Base-by-base conservation (phyloP, 2,797 vertebrate genomes). In the Phalanger gymnotis region DNA sequence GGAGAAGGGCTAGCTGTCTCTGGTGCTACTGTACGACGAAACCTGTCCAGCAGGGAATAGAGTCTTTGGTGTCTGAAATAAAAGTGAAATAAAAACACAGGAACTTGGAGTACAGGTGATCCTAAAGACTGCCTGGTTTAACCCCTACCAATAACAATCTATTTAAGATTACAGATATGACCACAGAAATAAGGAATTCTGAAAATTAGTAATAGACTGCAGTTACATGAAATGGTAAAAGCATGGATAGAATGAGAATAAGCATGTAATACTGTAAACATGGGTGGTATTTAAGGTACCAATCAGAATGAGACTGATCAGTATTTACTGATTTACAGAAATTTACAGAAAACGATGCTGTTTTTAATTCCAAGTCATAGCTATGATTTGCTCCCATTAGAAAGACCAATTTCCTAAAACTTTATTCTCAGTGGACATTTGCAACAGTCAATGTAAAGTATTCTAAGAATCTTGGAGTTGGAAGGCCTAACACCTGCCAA, bases 11-110 rank as follows among this genome's bases (percentile, higher is more conserved):
- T 99, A 1, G 95, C 97, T 3, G 99, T 99, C 94, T 99, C 99
- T 25, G 99, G 99, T 0, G 99, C 99, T 0, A 99, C 99, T 93
- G 99, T 99, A 57, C 99, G 99, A 98, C 99, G 99, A 97, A 99
- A 99, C 98, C 99, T 99, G 98, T 99, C 99, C 99, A 99, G 98
- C 98, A 99, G 99, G 13, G 99, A 99, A 98, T 99, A 99, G 96
- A 99, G 99, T 98, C 99, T 99, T 98, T 99, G 99, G 98, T 99
- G 99, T 97, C 99, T 99, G 98, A 52, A 97, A 98, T 54, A 51
- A 94, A 96, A 53, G 61, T 73, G 61, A 87, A 87, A 87, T 66
- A 66, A 66, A 52, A 14, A 97, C 34, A 97, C 1, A 54, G 40
- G 81, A 34, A 40, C 73, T 92, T 22, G 89, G 47, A 53, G 31